Conservation (phyloP, 2,113 vertebrate genomes). For the Urocolius indicus region DNA sequence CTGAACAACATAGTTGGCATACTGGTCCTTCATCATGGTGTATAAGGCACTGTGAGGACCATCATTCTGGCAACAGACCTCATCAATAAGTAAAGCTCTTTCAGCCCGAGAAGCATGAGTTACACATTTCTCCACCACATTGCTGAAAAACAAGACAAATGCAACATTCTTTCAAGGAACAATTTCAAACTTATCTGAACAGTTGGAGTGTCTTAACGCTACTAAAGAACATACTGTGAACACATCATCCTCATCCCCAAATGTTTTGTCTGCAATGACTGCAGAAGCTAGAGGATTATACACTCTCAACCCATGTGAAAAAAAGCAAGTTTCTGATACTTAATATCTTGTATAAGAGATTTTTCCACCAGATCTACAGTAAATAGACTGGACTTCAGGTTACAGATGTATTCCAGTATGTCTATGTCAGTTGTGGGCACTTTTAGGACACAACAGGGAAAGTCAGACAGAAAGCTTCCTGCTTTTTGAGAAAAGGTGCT, state of each 20-base stretch:
- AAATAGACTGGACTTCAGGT: background rate
- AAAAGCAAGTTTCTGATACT: background rate
- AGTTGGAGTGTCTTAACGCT: accelerated
- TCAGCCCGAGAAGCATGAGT: slow-evolving; percentile 96
- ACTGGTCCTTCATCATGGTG: slow-evolving; percentile 99
- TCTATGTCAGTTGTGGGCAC: background rate
- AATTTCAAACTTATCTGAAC: background rate
- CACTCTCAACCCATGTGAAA: background rate
- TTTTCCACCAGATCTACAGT: background rate
- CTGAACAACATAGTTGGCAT: slow-evolving; percentile 98
- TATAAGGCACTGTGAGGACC: slow-evolving; percentile 99
- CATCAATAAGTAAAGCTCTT: slow-evolving; percentile 94
- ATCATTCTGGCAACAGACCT: slow-evolving; percentile 97
- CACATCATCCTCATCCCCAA: accelerated
- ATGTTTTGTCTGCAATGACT: background rate
- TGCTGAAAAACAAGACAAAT: slow-evolving; percentile 76
- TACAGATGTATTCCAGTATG: background rate
- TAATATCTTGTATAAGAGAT: background rate
- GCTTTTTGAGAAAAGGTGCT: background rate
- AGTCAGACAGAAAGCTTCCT: background rate
- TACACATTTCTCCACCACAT: slow-evolving; percentile 98
- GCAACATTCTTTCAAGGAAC: background rate
- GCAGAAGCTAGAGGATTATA: background rate
- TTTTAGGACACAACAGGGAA: background rate
- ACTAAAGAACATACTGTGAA: background rate